These are phyloP conservation scores for Platycheirus albimanus DNA, from an alignment of 2,888 invertebrate genomes.

Conservation along the genomic window DNA sequence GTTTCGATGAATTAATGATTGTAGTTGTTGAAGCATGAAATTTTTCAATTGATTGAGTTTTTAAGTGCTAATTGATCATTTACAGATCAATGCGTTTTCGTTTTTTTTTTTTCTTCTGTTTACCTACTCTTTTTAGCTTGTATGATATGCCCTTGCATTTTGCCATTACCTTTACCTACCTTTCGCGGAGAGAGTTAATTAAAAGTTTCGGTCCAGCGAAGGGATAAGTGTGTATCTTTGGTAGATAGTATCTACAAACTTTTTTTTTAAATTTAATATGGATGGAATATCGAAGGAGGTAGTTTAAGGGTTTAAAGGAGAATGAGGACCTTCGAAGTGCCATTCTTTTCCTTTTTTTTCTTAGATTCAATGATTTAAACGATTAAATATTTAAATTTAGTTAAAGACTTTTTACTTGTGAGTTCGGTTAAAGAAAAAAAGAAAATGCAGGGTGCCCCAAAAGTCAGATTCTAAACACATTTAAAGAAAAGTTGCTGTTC, in stretches of 20 bases:
- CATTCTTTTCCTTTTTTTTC: too few relatives aligned
- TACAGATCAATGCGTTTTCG: constrained; percentile 57
- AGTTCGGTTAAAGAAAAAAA: too few relatives aligned
- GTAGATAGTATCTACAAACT: neutral
- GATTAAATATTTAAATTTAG: too few relatives aligned
- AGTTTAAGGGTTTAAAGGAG: too few relatives aligned
- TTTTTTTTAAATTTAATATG: neutral
- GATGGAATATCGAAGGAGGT: neutral
- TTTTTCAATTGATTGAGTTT: constrained; percentile 65
- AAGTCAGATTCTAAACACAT: too few relatives aligned
- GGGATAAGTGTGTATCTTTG: neutral
- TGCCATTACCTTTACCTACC: neutral
- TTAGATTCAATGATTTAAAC: too few relatives aligned
- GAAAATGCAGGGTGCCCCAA: too few relatives aligned
- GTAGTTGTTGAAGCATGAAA: constrained; percentile 50
- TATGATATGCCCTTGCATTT: neutral
- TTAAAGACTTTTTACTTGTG: too few relatives aligned
- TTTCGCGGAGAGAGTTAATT: neutral
- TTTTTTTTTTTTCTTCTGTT: neutral
- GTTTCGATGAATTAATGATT: constrained; percentile 53
- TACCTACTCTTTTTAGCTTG: neutral
- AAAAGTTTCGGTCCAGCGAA: neutral
- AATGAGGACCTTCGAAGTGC: too few relatives aligned
- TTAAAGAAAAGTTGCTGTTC: too few relatives aligned
- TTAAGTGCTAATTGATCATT: constrained; percentile 68